These are phyloP conservation scores for Heteromormyrus szaboi DNA, from an alignment of 2,797 vertebrate species.

Conservation along the genomic window DNA sequence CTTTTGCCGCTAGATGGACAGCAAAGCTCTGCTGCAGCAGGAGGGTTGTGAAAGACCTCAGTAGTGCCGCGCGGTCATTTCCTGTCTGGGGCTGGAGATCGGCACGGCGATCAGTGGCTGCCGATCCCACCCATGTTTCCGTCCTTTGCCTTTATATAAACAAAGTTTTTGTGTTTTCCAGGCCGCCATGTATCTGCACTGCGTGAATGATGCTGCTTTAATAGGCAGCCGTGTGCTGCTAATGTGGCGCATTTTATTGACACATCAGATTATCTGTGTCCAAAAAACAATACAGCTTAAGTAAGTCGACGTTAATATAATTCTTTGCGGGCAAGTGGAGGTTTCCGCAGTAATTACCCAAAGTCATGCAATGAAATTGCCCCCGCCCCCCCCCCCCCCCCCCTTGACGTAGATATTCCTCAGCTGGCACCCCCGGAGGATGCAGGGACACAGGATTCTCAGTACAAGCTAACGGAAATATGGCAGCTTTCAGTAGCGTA, in stretches of 20 bases:
- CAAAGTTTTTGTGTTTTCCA: background rate
- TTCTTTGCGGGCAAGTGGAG: constrained; percentile 24
- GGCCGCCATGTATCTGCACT: background rate
- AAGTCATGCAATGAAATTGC: constrained; percentile 32
- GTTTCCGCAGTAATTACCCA: constrained; percentile 36
- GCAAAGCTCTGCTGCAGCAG: background rate
- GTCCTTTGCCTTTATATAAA: background rate
- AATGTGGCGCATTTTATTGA: background rate
- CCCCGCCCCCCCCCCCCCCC: constrained; percentile 27
- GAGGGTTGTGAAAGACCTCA: background rate
- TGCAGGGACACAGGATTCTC: constrained; percentile 25
- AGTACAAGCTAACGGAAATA: constrained; percentile 22
- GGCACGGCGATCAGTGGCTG: background rate
- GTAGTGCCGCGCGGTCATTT: background rate
- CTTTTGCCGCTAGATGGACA: background rate
- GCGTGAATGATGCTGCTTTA: background rate
- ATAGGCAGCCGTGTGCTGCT: background rate
- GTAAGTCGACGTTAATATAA: constrained; percentile 21
- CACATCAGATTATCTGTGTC: background rate
- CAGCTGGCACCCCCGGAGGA: background rate
- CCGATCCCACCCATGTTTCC: background rate
- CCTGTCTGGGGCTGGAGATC: constrained; percentile 14
- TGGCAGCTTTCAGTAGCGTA: constrained; percentile 7
- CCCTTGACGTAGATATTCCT: constrained; percentile 20
- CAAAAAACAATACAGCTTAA: background rate